Evolutionary conservation across 2,888 invertebrate species (phyloP).

Genomic region (Choristoneura rosaceana): DNA sequence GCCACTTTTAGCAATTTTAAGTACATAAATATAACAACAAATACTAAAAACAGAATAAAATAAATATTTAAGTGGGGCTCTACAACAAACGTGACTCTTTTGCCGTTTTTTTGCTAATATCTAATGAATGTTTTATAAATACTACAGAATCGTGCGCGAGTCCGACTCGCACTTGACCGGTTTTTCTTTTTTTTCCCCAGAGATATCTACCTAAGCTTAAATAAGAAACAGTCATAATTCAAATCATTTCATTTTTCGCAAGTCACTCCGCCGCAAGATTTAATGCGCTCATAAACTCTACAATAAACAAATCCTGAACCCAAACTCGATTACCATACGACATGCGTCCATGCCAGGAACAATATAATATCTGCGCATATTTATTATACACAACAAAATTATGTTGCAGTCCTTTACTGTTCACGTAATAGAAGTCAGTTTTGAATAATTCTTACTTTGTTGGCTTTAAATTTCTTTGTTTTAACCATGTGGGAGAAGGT

Average conservation of each 20-base stretch:
- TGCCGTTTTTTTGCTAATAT: too few relatives aligned
- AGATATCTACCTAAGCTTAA: too few relatives aligned
- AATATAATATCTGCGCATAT: constrained; percentile 13
- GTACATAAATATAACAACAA: too few relatives aligned
- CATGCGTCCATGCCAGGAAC: constrained; percentile 27
- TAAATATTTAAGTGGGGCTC: too few relatives aligned
- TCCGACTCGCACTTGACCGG: too few relatives aligned
- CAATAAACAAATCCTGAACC: constrained; percentile 27
- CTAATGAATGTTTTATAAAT: too few relatives aligned
- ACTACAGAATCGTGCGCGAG: too few relatives aligned
- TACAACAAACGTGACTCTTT: too few relatives aligned
- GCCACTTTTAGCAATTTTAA: too few relatives aligned
- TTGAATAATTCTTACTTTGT: neutral
- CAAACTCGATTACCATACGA: constrained; percentile 36
- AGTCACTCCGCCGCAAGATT: neutral
- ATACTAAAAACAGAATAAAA: too few relatives aligned
- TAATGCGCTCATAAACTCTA: constrained; percentile 12
- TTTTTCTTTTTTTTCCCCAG: too few relatives aligned
- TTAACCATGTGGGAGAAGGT: constrained; percentile 31
- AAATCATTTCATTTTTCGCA: neutral
- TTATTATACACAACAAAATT: neutral
- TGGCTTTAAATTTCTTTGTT: constrained; percentile 10
- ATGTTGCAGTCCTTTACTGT: neutral
- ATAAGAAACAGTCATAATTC: neutral
- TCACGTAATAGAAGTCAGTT: constrained; percentile 1